Conservation (phyloP, 1,140 invertebrate species). For the Heliconius eleuchia region DNA sequence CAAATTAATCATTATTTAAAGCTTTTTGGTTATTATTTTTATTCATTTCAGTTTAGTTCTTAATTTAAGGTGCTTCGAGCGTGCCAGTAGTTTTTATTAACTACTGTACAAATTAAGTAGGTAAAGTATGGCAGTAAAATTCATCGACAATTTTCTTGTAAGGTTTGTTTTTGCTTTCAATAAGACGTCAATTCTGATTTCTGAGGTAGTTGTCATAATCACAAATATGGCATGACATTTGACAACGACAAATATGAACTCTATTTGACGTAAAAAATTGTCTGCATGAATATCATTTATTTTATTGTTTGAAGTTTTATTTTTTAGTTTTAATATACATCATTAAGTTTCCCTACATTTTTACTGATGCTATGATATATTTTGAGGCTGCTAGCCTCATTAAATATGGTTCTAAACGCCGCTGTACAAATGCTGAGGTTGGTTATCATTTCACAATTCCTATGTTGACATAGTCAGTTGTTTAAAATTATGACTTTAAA, state of each 20-base stretch:
- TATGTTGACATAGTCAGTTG: neutral
- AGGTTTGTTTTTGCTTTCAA: no score
- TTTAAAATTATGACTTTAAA: neutral
- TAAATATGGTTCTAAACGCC: conserved; percentile 86
- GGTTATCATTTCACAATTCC: conserved; percentile 48
- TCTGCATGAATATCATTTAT: conserved; percentile 12
- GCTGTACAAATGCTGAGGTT: conserved; percentile 87
- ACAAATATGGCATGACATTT: neutral
- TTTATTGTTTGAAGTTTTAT: conserved; percentile 1
- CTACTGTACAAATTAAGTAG: no score
- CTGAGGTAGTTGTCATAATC: neutral
- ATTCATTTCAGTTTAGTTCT: no score
- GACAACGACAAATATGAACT: conserved; percentile 12
- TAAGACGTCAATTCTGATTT: no score
- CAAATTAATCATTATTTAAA: no score
- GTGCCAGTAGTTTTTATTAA: no score
- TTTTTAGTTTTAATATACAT: conserved; percentile 25
- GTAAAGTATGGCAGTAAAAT: no score
- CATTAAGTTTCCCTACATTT: conserved; percentile 40
- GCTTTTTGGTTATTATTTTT: no score
- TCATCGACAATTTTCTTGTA: no score
- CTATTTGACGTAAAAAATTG: neutral
- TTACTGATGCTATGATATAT: conserved; percentile 74
- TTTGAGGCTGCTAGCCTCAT: conserved; percentile 73
- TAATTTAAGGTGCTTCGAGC: no score